Conservation (phyloP, 2,888 invertebrate genomes). For the Mythimna loreyi region DNA sequence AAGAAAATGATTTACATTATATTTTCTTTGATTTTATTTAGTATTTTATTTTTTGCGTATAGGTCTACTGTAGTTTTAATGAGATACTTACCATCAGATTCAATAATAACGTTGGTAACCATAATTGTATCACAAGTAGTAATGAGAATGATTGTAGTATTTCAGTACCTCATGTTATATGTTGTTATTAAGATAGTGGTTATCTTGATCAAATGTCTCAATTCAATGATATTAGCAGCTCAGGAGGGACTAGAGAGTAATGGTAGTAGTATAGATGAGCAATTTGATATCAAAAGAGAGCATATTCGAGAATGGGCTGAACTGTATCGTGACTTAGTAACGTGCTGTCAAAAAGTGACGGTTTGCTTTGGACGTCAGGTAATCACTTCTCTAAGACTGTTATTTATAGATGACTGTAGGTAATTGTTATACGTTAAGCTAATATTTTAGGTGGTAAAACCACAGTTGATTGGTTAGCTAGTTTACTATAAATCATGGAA, state of each 20-base stretch:
- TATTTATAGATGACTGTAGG: background rate
- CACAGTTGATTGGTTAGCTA: no score
- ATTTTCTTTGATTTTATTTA: background rate
- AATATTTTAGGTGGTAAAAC: no score
- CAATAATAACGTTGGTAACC: background rate
- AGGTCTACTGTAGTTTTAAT: background rate
- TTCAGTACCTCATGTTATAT: conserved; percentile 9
- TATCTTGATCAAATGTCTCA: conserved; percentile 6
- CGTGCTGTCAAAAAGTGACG: conserved; percentile 6
- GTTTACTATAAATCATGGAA: no score
- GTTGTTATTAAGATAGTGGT: background rate
- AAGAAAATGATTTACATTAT: background rate
- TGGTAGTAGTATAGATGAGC: background rate
- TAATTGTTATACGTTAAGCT: background rate
- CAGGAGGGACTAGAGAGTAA: background rate
- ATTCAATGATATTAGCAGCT: background rate
- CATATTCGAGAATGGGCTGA: conserved; percentile 23
- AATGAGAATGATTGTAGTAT: background rate
- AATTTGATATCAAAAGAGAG: conserved; percentile 8
- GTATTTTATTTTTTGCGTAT: background rate
- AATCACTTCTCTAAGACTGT: background rate
- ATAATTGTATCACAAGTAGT: conserved; percentile 1
- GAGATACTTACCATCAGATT: background rate
- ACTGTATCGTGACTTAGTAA: conserved; percentile 14
- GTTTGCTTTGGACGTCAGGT: conserved; percentile 16